A percentile compares a stretch with the other conserved stretches of the same genome.
Evolutionary conservation across 1,140 invertebrate species (phyloP).

Genomic region (Ceratosolen solmsi): DNA sequence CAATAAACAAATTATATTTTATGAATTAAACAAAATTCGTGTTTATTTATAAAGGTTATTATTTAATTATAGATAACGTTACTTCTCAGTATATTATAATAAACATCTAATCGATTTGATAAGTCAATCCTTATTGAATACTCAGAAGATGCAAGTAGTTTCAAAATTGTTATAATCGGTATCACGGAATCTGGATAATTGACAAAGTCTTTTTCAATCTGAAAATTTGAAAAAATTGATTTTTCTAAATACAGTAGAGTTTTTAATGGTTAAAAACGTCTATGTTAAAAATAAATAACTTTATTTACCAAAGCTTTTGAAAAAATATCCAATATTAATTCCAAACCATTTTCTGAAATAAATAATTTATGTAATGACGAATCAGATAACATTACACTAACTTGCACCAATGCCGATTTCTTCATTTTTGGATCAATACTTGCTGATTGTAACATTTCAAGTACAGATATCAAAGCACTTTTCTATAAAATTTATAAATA

Average conservation of each 20-base stretch:
- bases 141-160: conserved; percentile 74
- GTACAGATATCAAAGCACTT: conserved; percentile 61
- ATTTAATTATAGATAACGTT: conserved; percentile 49
- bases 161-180: conserved; percentile 77
- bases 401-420: conserved; percentile 76
- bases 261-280: no score
- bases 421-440: conserved; percentile 75
- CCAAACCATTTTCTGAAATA: conserved; percentile 71
- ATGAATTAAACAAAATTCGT: background rate
- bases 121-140: conserved; percentile 72
- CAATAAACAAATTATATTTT: conserved; percentile 28
- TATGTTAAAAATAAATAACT: background rate
- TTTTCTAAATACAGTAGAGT: no score
- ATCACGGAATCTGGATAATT: conserved; percentile 80
- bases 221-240: conserved; percentile 46
- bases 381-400: conserved; percentile 77
- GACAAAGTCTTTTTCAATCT: conserved; percentile 76
- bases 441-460: conserved; percentile 65
- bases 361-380: conserved; percentile 74
- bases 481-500: conserved; percentile 54
- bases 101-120: conserved; percentile 72
- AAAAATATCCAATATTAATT: conserved; percentile 65
- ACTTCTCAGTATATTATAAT: conserved; percentile 77
- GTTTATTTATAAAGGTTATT: background rate
- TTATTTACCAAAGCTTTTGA: conserved; percentile 63